A percentile compares a stretch with the other conserved stretches of the same genome.
phyloP scores from a whole-genome alignment of 1,140 invertebrate species.

The Drosophila truncata region DNA sequence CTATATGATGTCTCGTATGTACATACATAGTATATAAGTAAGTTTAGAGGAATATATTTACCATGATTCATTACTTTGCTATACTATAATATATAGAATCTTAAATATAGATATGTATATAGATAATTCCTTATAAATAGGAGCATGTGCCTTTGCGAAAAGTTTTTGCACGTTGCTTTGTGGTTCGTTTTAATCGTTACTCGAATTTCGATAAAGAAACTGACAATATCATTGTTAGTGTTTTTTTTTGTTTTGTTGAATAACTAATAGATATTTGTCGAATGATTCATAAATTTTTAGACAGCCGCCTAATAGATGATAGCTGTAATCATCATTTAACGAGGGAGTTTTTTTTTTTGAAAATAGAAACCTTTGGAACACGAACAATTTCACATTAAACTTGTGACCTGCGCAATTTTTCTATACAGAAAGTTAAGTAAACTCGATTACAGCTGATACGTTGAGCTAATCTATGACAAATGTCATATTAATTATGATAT shows the following conservation, averaged over 20 bases:
- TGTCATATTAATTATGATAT: neutral
- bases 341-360: neutral
- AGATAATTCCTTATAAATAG: neutral
- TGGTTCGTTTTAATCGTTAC: slow-evolving; percentile 1
- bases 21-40: neutral
- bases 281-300: slow-evolving; percentile 47
- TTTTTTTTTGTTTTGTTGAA: neutral
- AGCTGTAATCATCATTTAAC: neutral
- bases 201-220: slow-evolving; percentile 29
- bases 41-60: neutral
- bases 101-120: neutral
- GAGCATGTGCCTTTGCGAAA: slow-evolving; percentile 6
- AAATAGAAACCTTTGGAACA: slow-evolving; percentile 1
- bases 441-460: neutral
- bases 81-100: neutral
- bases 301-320: slow-evolving; percentile 39
- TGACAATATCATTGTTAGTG: slow-evolving; percentile 15
- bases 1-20: slow-evolving; percentile 1
- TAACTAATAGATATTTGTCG: slow-evolving; percentile 24
- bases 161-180: slow-evolving; percentile 15
- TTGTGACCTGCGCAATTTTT: slow-evolving; percentile 17
- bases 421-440: neutral
- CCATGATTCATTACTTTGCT: neutral
- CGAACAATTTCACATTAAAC: neutral
- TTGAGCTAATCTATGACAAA: slow-evolving; percentile 8